phyloP scores from a whole-genome alignment of 2,888 invertebrate genomes.

The Agrotis puta region DNA sequence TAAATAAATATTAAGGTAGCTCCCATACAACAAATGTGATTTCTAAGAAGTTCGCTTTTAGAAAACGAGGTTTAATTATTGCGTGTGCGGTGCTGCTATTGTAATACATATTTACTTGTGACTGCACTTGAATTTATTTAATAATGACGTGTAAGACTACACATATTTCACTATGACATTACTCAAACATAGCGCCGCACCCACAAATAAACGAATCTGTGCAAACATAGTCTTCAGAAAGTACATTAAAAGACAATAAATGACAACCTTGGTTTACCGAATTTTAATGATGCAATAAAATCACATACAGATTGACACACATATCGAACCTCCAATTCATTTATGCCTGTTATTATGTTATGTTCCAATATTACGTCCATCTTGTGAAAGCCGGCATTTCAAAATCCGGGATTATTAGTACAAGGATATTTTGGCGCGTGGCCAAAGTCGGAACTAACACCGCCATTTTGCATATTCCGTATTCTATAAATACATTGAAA shows the following conservation, averaged over 20 bases:
- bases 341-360: background rate
- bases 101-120: slow-evolving; percentile 4
- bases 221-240: background rate
- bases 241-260: slow-evolving; percentile 23
- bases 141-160: background rate
- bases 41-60: background rate
- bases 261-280: slow-evolving; percentile 30
- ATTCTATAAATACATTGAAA: no score
- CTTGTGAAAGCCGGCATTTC: slow-evolving; percentile 3
- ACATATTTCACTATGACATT: background rate
- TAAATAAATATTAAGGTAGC: no score
- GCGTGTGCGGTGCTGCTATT: background rate
- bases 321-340: slow-evolving; percentile 13
- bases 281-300: slow-evolving; percentile 33
- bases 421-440: slow-evolving; percentile 3
- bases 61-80: slow-evolving; percentile 3
- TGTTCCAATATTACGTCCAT: no score
- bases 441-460: background rate
- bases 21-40: no score
- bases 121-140: slow-evolving; percentile 3
- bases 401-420: slow-evolving; percentile 12
- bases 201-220: slow-evolving; percentile 13
- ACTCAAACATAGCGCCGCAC: background rate
- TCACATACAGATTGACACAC: slow-evolving; percentile 11
- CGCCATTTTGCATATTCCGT: background rate